Base-by-base conservation (phyloP, 2,113 vertebrate genomes). In the Colossoma macropomum region DNA sequence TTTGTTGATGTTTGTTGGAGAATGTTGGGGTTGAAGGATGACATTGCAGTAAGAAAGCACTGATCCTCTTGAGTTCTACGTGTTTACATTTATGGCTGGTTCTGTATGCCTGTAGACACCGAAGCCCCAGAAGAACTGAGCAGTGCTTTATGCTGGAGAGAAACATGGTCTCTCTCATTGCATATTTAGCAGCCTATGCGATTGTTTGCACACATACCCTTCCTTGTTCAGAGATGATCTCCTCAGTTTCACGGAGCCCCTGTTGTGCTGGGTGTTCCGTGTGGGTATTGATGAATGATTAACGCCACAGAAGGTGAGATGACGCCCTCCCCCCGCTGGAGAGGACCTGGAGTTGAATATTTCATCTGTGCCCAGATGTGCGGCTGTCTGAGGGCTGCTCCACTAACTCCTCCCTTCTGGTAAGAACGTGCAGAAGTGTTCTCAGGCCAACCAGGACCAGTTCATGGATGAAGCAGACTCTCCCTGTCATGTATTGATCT, bases 231-330 rank as follows among this genome's bases (percentile, higher is more conserved):
- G 32, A 32, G 41, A 74, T 23, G 2, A 34, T 74, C 41, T 81
- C 59, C 38, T 16, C 32, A 59, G 27, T 41, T 73, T 63, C 25
- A 32, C 11, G 23, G 59, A 27, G 59, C 59, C 59, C 8, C 59
- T 27, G 59, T 34, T 41, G 75, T 16, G 34, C n/a, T n/a, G 34
- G 59, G 32, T 63, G 17, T 28, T 38, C 28, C 0, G 48, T 8
- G 30, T 56, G 34, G 38, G 34, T 65, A 52, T 56, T 63, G 73
- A 81, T 84, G 66, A 86, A 86, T 74, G 82, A 84, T 86, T 82
- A 83, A 86, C 77, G 59, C 45, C 56, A 56, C 56, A 83, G 77
- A 81, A 86, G 30, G 73, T 76, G 66, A 71, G 77, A 25, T 25
- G n/a, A 69, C 32, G 30, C 78, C 74, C 78, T 56, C 45, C n/a